A percentile compares a stretch with the other conserved stretches of the same genome.
phyloP scores from a whole-genome alignment of 2,888 invertebrate genomes.

The Acanthosepion pharaonis region DNA sequence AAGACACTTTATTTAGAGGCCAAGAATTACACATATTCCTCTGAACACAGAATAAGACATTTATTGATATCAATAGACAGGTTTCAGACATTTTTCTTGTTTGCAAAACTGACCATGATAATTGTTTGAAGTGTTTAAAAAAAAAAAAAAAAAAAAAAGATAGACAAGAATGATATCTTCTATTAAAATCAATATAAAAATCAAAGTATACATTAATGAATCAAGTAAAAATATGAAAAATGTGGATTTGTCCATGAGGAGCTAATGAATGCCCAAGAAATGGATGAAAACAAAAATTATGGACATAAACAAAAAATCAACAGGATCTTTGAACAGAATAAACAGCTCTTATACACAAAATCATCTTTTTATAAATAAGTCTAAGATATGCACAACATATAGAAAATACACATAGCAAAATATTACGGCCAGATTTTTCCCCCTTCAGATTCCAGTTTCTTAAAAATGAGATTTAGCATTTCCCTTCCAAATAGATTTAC shows the following conservation, averaged over 20 bases:
- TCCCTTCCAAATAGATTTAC: slow-evolving; percentile 17
- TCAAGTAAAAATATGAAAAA: background rate
- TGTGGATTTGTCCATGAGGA: slow-evolving; percentile 18
- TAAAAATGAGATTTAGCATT: background rate
- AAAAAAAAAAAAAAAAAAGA: background rate
- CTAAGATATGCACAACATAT: no score
- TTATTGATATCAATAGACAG: background rate
- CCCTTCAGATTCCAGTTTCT: slow-evolving; percentile 35
- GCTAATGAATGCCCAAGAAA: background rate
- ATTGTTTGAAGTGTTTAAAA: background rate
- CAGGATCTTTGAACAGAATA: background rate
- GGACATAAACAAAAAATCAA: slow-evolving; percentile 11
- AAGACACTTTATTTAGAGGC: slow-evolving; percentile 25
- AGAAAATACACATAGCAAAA: slow-evolving; percentile 25
- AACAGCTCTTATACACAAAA: background rate
- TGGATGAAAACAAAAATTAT: slow-evolving; percentile 8
- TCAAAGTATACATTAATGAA: background rate
- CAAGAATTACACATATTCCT: background rate
- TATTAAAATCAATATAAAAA: background rate
- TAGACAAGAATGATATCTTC: background rate
- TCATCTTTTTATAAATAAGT: no score
- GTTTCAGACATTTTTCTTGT: slow-evolving; percentile 35
- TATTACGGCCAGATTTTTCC: slow-evolving; percentile 3
- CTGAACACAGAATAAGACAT: slow-evolving; percentile 1
- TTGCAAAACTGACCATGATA: slow-evolving; percentile 36